Evolutionary conservation across 1,140 invertebrate species (phyloP).

Genomic region (Cydia amplana): DNA sequence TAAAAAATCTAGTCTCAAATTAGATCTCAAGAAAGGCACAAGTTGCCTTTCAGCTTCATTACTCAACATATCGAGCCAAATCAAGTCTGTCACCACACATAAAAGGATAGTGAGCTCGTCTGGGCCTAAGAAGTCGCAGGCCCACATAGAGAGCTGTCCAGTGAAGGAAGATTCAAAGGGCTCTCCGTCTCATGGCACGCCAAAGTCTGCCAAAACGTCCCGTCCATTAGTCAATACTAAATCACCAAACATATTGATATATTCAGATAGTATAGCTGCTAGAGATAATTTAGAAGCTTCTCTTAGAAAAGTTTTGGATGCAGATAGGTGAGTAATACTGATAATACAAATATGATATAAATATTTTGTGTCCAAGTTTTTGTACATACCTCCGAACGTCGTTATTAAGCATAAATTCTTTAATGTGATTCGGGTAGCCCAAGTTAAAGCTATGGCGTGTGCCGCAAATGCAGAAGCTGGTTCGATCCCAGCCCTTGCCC

Average conservation of each 20-base stretch:
- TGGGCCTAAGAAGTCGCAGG: conserved; percentile 55
- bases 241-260: conserved; percentile 91
- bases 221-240: conserved; percentile 81
- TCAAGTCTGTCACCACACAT: conserved; percentile 74
- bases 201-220: conserved; percentile 69
- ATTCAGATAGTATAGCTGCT: conserved; percentile 87
- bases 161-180: conserved; percentile 51
- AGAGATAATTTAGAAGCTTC: conserved; percentile 86
- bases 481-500: too few species aligned
- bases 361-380: too few species aligned
- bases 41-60: conserved; percentile 67
- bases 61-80: conserved; percentile 75
- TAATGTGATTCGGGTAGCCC: too few species aligned
- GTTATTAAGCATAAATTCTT: too few species aligned
- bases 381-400: too few species aligned
- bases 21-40: conserved; percentile 69
- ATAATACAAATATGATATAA: background rate
- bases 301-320: conserved; percentile 84
- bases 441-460: too few species aligned
- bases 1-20: conserved; percentile 71
- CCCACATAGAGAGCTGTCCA: conserved; percentile 47
- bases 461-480: too few species aligned
- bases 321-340: conserved; percentile 81
- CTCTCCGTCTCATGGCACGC: conserved; percentile 53
- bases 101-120: conserved; percentile 70